These are phyloP conservation scores for Axis porcinus DNA, from an alignment of 2,113 vertebrate species.

Conservation along the genomic window DNA sequence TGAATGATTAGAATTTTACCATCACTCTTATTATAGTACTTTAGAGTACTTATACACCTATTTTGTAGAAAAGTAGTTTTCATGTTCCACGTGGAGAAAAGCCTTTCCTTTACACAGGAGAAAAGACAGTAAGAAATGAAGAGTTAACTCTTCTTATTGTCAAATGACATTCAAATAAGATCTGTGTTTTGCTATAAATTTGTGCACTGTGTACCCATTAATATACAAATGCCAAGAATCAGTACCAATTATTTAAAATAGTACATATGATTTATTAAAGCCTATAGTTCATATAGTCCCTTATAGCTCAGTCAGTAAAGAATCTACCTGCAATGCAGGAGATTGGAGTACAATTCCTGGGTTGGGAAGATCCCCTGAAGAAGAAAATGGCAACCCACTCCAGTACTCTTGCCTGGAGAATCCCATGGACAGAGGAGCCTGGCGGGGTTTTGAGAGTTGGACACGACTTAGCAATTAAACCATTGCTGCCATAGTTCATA, in stretches of 20 bases:
- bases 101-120: not conserved
- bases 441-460: not conserved
- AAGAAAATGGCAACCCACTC: not conserved
- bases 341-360: not conserved
- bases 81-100: not conserved
- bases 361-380: not conserved
- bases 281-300: not conserved
- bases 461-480: not conserved
- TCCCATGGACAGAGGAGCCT: not conserved
- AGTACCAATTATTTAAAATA: not conserved
- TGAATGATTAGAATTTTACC: not conserved
- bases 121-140: not conserved
- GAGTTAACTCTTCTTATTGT: not conserved
- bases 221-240: not conserved
- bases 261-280: not conserved
- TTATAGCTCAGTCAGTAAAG: not conserved
- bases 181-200: not conserved
- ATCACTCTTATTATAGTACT: not conserved
- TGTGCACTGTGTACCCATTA: not conserved
- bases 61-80: not conserved
- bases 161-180: not conserved
- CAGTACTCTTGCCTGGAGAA: not conserved
- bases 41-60: not conserved
- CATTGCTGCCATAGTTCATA: not conserved
- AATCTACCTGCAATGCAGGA: not conserved